These are phyloP conservation scores for Platysteira castanea DNA, from an alignment of 2,113 vertebrate species.

Conservation along the genomic window DNA sequence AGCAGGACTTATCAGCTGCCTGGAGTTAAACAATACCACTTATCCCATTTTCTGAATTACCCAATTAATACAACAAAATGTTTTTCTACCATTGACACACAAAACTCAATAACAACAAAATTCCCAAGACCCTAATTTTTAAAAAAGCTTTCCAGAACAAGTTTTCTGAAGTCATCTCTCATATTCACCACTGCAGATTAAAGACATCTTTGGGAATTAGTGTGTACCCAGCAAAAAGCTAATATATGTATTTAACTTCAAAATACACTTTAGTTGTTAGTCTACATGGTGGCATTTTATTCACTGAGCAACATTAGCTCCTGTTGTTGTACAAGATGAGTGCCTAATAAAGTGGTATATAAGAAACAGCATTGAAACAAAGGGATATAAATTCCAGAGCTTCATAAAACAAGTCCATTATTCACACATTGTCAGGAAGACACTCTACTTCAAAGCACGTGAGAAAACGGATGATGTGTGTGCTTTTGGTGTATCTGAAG, in stretches of 20 bases:
- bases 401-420: neutral
- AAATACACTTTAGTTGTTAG: neutral
- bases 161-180: neutral
- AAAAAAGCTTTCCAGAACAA: neutral
- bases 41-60: neutral
- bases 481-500: neutral
- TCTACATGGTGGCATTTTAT: neutral
- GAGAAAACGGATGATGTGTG: neutral
- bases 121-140: neutral
- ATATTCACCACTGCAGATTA: neutral
- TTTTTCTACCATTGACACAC: neutral
- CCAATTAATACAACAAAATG: neutral
- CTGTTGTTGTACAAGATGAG: neutral
- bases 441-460: neutral
- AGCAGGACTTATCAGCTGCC: neutral
- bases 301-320: neutral
- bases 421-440: neutral
- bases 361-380: neutral
- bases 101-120: neutral
- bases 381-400: neutral
- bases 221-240: neutral
- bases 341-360: neutral
- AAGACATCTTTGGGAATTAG: neutral
- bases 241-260: neutral
- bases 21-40: neutral